Percentiles rank a stretch among this genome's conserved stretches.
These are phyloP conservation scores for Forbesichthys agassizii DNA, from an alignment of 2,113 vertebrate species.

Conservation along the genomic window DNA sequence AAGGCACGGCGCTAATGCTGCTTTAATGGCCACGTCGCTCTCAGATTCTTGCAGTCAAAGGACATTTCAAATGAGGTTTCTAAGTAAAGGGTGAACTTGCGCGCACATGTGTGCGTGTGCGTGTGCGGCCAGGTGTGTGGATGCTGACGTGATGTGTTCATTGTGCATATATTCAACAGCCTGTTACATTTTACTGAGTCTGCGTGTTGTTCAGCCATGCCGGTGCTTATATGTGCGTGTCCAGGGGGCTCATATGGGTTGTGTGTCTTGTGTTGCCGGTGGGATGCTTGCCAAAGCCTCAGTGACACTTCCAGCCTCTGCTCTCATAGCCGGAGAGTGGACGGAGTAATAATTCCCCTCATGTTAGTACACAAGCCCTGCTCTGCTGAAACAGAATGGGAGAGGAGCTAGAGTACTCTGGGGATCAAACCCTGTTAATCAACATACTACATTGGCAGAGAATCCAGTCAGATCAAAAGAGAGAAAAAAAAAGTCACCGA, in stretches of 20 bases:
- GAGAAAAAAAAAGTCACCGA: conserved; percentile 58
- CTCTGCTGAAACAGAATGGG: conserved; percentile 79
- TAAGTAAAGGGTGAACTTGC: conserved; percentile 59
- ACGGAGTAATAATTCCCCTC: conserved; percentile 43
- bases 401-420: conserved; percentile 69
- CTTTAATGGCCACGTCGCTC: conserved; percentile 83
- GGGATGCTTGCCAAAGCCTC: conserved; percentile 41
- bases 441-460: conserved; percentile 74
- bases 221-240: conserved; percentile 37
- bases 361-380: conserved; percentile 48
- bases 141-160: no score
- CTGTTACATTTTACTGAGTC: no score
- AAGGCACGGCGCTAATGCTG: conserved; percentile 80
- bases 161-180: no score
- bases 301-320: conserved; percentile 55
- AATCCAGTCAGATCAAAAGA: conserved; percentile 74
- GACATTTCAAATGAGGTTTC: conserved; percentile 81
- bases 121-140: not conserved
- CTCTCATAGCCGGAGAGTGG: conserved; percentile 48
- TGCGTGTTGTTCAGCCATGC: not conserved
- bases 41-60: conserved; percentile 88
- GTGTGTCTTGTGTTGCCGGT: conserved; percentile 33
- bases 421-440: conserved; percentile 79
- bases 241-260: conserved; percentile 32
- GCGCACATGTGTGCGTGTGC: conserved; percentile 14